A percentile compares a stretch with the other conserved stretches of the same genome.
phyloP scores from a whole-genome alignment of 2,797 vertebrate species.

The Danio albolineatus region DNA sequence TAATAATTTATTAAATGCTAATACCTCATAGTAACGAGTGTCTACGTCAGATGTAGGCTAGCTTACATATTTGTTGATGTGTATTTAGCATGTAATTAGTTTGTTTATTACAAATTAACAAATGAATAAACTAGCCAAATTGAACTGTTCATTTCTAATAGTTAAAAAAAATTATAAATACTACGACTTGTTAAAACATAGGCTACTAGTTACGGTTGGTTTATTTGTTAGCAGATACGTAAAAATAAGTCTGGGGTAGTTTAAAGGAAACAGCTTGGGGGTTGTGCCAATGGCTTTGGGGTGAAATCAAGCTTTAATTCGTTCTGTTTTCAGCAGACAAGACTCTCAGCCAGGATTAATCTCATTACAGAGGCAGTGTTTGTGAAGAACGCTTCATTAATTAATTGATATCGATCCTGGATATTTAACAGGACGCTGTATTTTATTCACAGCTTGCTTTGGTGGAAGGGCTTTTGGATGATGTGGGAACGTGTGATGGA shows the following conservation, averaged over 20 bases:
- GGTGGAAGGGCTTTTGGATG: conserved; percentile 60
- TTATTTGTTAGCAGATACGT: background rate
- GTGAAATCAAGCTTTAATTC: background rate
- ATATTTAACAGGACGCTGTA: conserved; percentile 38
- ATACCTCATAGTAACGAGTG: background rate
- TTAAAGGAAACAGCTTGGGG: background rate
- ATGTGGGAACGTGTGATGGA: conserved; percentile 77
- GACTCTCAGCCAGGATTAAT: conserved; percentile 17
- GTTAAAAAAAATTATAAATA: background rate
- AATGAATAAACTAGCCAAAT: background rate
- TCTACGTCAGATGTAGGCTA: background rate
- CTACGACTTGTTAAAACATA: background rate
- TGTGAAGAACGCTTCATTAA: conserved; percentile 34
- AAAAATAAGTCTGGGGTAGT: background rate
- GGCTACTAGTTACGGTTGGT: background rate
- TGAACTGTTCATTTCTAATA: background rate
- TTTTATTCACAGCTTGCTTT: conserved; percentile 54
- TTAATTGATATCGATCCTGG: conserved; percentile 36
- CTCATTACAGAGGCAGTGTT: conserved; percentile 24
- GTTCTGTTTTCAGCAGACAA: background rate
- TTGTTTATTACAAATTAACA: no score
- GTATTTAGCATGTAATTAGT: background rate
- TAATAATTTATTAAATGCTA: background rate
- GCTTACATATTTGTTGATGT: background rate
- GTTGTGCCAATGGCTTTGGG: background rate